These are phyloP conservation scores for Chaetops frenatus DNA, from an alignment of 2,113 vertebrate genomes.

Conservation along the genomic window DNA sequence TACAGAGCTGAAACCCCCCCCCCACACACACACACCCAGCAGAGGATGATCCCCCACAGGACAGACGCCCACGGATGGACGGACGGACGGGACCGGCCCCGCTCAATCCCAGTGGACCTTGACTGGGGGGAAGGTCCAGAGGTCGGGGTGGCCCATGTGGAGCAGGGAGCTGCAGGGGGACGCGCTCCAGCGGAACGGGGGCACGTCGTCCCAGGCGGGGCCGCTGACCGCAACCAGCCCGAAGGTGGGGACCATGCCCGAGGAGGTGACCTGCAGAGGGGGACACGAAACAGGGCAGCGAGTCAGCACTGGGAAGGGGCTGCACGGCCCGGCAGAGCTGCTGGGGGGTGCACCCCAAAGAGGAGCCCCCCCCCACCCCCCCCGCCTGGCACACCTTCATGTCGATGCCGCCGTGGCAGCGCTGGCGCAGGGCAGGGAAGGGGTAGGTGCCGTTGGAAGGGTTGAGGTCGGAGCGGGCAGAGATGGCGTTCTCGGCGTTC, in stretches of 20 bases:
- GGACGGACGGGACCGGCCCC: fast-evolving
- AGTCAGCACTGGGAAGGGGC: fast-evolving
- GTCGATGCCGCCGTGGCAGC: conserved; percentile 88
- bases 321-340: not conserved
- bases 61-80: fast-evolving
- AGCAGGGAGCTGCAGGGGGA: conserved; percentile 79
- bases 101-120: conserved; percentile 80
- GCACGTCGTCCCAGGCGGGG: conserved; percentile 87
- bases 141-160: conserved; percentile 93
- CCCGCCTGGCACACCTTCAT: conserved; percentile 78
- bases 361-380: not conserved
- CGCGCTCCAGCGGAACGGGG: conserved; percentile 87
- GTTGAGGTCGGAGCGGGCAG: conserved; percentile 91
- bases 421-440: conserved; percentile 85
- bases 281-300: not conserved
- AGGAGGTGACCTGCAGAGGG: conserved; percentile 80
- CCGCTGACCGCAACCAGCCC: conserved; percentile 81
- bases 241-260: conserved; percentile 69
- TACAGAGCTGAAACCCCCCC: not conserved
- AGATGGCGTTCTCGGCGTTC: conserved; percentile 88
- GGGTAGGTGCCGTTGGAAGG: conserved; percentile 89
- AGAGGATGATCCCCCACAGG: not conserved
- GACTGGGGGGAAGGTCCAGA: conserved; percentile 83
- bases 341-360: too few relatives aligned
- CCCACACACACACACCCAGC: too few relatives aligned